Percentiles rank a stretch among this genome's conserved stretches.
These are phyloP conservation scores for Galleria mellonella DNA, from an alignment of 1,140 invertebrate species.

Conservation along the genomic window DNA sequence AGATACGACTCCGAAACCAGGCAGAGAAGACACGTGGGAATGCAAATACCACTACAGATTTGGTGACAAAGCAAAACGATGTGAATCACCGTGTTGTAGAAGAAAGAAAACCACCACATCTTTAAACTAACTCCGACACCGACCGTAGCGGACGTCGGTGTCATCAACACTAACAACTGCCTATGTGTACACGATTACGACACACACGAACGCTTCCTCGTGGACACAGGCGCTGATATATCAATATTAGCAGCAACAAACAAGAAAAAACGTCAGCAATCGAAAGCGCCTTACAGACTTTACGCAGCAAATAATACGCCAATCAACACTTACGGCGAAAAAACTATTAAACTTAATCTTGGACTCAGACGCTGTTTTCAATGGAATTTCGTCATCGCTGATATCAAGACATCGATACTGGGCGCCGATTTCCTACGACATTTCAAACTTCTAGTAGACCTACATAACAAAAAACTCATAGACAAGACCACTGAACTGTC, in stretches of 20 bases:
- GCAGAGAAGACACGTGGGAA: slow-evolving; percentile 1
- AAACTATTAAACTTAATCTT: not conserved
- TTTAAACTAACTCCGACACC: too few species aligned
- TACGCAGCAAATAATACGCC: not conserved
- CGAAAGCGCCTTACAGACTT: not conserved
- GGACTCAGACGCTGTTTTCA: not conserved
- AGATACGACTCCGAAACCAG: not conserved
- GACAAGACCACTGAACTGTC: not conserved
- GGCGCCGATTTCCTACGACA: too few species aligned
- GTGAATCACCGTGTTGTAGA: slow-evolving; percentile 7
- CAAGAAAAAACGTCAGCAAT: not conserved
- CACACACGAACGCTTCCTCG: slow-evolving; percentile 14
- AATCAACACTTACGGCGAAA: not conserved
- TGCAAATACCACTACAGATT: slow-evolving; percentile 9
- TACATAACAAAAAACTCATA: not conserved
- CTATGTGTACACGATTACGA: slow-evolving; percentile 12
- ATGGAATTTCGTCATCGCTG: not conserved
- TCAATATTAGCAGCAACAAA: slow-evolving; percentile 8
- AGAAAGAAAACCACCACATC: slow-evolving; percentile 5
- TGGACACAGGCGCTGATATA: slow-evolving; percentile 16
- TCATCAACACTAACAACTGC: slow-evolving; percentile 6
- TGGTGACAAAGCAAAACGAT: slow-evolving; percentile 8
- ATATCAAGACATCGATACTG: too few species aligned
- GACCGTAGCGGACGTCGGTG: slow-evolving; percentile 13
- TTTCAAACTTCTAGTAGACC: not conserved